Percentiles rank a stretch among this genome's conserved stretches.
phyloP scores from a whole-genome alignment of 2,113 vertebrate species.

The Tautogolabrus adspersus region DNA sequence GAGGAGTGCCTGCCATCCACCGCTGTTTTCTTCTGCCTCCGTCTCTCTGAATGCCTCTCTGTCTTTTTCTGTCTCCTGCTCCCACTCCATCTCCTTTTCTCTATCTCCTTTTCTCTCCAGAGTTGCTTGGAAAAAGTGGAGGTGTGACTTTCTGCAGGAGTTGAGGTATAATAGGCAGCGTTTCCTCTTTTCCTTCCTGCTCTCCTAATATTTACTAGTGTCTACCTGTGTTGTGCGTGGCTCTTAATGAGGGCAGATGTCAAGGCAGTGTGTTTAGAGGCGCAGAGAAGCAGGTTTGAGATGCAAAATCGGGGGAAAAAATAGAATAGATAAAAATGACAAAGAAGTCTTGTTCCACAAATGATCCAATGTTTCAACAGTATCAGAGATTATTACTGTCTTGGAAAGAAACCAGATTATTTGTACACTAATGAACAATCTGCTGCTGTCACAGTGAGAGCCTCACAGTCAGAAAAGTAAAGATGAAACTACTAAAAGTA shows the following conservation, averaged over 20 bases:
- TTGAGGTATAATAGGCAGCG: constrained; percentile 70
- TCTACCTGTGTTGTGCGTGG: constrained; percentile 59
- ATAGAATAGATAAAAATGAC: constrained; percentile 62
- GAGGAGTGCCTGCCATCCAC: constrained; percentile 80
- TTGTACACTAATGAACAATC: constrained; percentile 54
- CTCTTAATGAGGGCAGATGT: constrained; percentile 81
- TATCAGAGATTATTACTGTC: constrained; percentile 41
- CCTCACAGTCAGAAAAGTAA: constrained; percentile 25
- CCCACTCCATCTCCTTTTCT: constrained; percentile 71
- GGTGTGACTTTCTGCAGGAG: constrained; percentile 69
- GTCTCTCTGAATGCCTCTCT: constrained; percentile 67
- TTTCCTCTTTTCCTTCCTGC: constrained; percentile 59
- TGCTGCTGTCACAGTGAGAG: constrained; percentile 9
- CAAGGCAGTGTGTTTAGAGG: constrained; percentile 68
- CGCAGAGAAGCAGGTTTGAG: constrained; percentile 34
- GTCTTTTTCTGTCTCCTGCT: constrained; percentile 76
- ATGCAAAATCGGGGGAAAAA: constrained; percentile 63
- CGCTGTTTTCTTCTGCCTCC: constrained; percentile 68
- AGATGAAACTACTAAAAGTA: constrained; percentile 20
- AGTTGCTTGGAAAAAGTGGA: constrained; percentile 62
- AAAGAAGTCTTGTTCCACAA: constrained; percentile 50
- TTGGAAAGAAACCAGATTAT: constrained; percentile 45
- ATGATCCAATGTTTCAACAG: constrained; percentile 52
- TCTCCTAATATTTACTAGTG: constrained; percentile 71
- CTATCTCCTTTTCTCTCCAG: constrained; percentile 60